Evolutionary conservation across 53 echinoderm and acorn worm genomes (phyloP), one percentile per base, ranked within the genome.

Genomic region (Pentamera pediparva): DNA sequence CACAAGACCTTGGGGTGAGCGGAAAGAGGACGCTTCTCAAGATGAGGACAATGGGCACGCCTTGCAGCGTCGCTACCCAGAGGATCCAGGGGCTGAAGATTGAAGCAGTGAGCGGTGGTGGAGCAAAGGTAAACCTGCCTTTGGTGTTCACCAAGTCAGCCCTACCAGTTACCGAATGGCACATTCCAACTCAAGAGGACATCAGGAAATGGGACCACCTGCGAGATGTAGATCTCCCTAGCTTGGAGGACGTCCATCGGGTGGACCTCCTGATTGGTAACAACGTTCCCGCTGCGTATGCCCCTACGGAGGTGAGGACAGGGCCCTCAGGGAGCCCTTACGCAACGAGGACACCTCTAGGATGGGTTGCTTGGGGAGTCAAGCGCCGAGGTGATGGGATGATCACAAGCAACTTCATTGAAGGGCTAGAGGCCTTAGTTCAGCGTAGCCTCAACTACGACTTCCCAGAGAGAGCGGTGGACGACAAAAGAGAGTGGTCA

Each of bases 401-500:
- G 6, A 54, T 55, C 26, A 8, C 56, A 8, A 55, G 54, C 24
- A 35, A 55, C 20, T 75, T 36, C 37, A 75, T 32, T 24, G 35
- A 54, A 4, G 20, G 34, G 20, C 32, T 75, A 58, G 75, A 64
- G 65, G 38, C 19, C 21, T 20, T 69, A 34, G 39, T 79, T 59
- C 65, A 43, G 31, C 52, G 69, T 69, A 77, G 69, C 48, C 52
- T 77, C 11, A 77, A 77, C 56, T 70, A 59, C 36, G 77, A 83
- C 77, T 83, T 83, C 55, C 77, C 83, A 6, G 77, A 83, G 45
- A 37, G 45, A 20, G 31, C 24, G 35, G 65, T 83, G 26, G 83
- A 83, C 20, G 83, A 83, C 55, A 77, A 77, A 36, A 56, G 70
- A 32, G 83, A 83, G 54, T 77, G 83, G 83, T 77, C 77, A 11